These are phyloP conservation scores for Lucinisca nassula DNA, from an alignment of 2,888 invertebrate species.

Conservation along the genomic window DNA sequence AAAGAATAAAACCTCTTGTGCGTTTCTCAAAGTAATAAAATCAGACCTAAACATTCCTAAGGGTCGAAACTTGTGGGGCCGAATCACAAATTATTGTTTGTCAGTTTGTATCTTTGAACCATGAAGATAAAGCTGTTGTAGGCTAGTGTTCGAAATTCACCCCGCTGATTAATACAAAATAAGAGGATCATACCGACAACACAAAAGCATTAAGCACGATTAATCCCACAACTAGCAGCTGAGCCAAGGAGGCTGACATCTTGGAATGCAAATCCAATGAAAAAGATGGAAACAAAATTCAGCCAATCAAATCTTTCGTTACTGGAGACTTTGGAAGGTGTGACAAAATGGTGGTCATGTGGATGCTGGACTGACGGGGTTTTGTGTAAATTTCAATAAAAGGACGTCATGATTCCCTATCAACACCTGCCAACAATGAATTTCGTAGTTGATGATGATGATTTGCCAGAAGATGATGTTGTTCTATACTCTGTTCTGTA, in stretches of 20 bases:
- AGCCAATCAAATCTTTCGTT: slow-evolving; percentile 52
- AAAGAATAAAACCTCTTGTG: too few relatives aligned
- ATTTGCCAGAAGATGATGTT: slow-evolving; percentile 80
- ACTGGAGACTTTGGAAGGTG: neutral
- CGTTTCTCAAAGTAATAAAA: too few relatives aligned
- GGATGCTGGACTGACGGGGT: too few relatives aligned
- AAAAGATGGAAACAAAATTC: neutral
- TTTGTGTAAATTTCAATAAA: neutral
- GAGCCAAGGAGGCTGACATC: slow-evolving; percentile 78
- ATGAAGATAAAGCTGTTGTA: too few relatives aligned
- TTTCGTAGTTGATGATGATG: slow-evolving; percentile 66
- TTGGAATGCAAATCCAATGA: slow-evolving; percentile 55
- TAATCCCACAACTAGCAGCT: neutral
- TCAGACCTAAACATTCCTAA: too few relatives aligned
- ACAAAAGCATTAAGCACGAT: slow-evolving; percentile 7
- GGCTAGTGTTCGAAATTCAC: neutral
- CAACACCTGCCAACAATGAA: slow-evolving; percentile 71
- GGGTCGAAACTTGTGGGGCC: too few relatives aligned
- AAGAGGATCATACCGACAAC: neutral
- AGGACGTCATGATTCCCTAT: slow-evolving; percentile 43
- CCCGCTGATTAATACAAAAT: neutral
- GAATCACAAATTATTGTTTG: too few relatives aligned
- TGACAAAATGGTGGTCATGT: slow-evolving; percentile 68
- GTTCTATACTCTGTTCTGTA: slow-evolving; percentile 86
- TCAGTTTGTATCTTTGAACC: too few relatives aligned